Evolutionary conservation across 1,140 invertebrate species (phyloP).

Genomic region (Diorhabda carinulata): DNA sequence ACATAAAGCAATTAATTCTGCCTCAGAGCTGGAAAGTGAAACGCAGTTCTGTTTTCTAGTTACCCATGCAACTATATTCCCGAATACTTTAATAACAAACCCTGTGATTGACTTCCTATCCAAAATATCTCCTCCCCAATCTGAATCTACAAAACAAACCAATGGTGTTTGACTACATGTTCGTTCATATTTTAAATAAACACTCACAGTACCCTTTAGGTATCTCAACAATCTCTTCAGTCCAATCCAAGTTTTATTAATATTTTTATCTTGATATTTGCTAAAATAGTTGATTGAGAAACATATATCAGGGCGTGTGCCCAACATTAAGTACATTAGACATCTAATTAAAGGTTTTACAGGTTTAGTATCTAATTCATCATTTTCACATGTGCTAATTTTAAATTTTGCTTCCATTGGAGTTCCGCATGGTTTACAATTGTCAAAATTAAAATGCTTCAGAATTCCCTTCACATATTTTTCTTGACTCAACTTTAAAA

Average conservation of each 20-base stretch:
- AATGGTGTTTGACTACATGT: no score
- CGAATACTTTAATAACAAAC: no score
- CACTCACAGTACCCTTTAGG: constrained; percentile 10
- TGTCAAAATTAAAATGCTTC: constrained; percentile 5
- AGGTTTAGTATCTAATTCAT: constrained; percentile 7
- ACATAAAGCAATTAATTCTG: no score
- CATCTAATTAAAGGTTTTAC: constrained; percentile 11
- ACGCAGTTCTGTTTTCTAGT: no score
- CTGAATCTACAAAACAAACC: no score
- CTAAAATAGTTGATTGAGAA: constrained; percentile 13
- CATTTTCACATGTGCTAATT: not conserved
- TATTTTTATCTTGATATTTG: constrained; percentile 12
- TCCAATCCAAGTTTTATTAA: constrained; percentile 11
- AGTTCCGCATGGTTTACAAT: constrained; percentile 6
- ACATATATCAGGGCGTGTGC: constrained; percentile 11
- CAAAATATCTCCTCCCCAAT: constrained; percentile 9
- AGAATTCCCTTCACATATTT: not conserved
- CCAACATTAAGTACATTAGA: constrained; percentile 19
- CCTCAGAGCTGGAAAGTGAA: no score
- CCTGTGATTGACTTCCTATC: constrained; percentile 4
- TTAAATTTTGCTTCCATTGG: not conserved
- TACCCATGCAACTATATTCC: no score
- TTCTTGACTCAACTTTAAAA: constrained; percentile 4
- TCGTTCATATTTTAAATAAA: no score
- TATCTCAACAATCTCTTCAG: constrained; percentile 14